These are phyloP conservation scores for Phyllopteryx taeniolatus DNA, from an alignment of 2,113 vertebrate species.

Conservation along the genomic window DNA sequence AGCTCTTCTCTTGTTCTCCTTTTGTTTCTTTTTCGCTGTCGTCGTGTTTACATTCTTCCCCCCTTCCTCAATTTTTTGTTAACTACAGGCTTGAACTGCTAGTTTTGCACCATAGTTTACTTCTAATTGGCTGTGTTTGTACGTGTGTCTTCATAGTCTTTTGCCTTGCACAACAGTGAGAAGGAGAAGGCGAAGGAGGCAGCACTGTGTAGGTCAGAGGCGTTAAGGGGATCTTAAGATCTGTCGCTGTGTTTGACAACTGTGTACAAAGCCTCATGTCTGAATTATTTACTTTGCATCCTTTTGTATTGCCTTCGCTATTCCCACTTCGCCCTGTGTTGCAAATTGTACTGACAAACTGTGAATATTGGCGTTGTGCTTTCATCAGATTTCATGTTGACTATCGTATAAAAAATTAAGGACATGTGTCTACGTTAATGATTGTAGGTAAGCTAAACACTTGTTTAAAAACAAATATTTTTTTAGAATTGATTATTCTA, in stretches of 20 bases:
- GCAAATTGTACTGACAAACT: not conserved
- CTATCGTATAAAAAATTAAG: no score
- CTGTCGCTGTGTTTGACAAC: conserved; percentile 10
- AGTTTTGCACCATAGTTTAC: not conserved
- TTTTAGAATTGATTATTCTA: no score
- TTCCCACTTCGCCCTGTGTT: not conserved
- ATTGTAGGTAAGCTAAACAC: no score
- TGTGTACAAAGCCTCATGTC: conserved; percentile 7
- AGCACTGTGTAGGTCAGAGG: conserved; percentile 15
- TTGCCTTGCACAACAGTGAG: not conserved
- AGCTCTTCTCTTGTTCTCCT: conserved; percentile 16
- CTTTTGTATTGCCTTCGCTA: conserved; percentile 1
- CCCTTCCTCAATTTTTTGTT: not conserved
- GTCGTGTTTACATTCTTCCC: conserved; percentile 17
- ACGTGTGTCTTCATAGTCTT: not conserved
- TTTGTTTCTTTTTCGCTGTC: not conserved
- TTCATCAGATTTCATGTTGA: not conserved
- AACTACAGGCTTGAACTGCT: not conserved
- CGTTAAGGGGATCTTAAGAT: conserved; percentile 20
- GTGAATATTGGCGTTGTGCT: no score
- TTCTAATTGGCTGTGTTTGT: not conserved
- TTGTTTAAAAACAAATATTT: no score
- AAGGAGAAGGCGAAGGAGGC: conserved; percentile 10
- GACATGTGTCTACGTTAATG: no score
- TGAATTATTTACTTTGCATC: conserved; percentile 18